Percentiles rank a stretch among this genome's conserved stretches.
These are phyloP conservation scores for Drosophila macrothrix DNA, from an alignment of 2,888 invertebrate genomes.

Conservation along the genomic window DNA sequence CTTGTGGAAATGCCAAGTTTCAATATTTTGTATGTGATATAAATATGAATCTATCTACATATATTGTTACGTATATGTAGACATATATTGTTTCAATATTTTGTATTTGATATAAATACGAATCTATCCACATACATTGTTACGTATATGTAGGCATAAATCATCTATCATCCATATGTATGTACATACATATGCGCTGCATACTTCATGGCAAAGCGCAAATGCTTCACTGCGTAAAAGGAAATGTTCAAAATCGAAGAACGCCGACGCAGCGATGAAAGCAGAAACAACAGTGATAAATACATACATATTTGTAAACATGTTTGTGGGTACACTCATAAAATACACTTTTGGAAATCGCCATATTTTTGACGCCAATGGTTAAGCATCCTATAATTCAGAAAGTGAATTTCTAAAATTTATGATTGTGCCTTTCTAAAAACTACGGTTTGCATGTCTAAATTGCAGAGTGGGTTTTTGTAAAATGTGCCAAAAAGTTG, in stretches of 20 bases:
- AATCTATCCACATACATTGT: background rate
- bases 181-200: background rate
- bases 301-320: background rate
- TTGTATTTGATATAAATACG: background rate
- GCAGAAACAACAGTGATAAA: conserved; percentile 1
- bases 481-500: background rate
- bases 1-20: background rate
- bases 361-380: background rate
- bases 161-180: background rate
- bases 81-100: background rate
- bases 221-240: conserved; percentile 18
- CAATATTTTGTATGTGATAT: background rate
- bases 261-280: conserved; percentile 56
- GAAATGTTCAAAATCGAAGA: conserved; percentile 47
- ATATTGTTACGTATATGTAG: background rate
- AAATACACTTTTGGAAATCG: background rate
- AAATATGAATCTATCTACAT: background rate
- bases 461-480: background rate
- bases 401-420: background rate
- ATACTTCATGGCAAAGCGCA: background rate
- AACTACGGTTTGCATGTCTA: background rate
- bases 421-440: background rate
- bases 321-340: background rate
- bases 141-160: background rate
- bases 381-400: background rate